Percentiles rank a stretch among this genome's conserved stretches.
Conservation (phyloP, 2,113 vertebrate genomes). For the Brachyistius frenatus region DNA sequence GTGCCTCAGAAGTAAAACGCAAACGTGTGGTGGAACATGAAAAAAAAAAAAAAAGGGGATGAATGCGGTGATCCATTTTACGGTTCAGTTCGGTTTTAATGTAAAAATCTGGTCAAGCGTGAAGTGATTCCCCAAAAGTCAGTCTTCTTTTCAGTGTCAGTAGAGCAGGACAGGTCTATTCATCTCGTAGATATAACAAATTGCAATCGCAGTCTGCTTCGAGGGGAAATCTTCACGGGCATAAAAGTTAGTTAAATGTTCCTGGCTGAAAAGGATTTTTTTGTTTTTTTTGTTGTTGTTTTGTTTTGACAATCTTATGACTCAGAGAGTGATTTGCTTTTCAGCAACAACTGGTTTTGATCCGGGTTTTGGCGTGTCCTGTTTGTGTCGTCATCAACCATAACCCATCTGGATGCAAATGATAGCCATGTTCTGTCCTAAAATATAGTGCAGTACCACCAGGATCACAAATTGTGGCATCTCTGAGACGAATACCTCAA, state of each 20-base stretch:
- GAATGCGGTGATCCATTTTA: slow-evolving; percentile 41
- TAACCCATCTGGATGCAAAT: no score
- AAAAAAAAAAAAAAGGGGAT: slow-evolving; percentile 32
- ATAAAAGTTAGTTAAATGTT: not conserved
- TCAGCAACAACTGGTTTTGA: not conserved
- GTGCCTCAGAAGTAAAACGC: slow-evolving; percentile 25
- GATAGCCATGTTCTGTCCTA: no score
- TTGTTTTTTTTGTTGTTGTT: not conserved
- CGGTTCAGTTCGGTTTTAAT: slow-evolving; percentile 39
- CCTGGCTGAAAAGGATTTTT: not conserved
- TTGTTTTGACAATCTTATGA: not conserved
- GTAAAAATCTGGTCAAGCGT: slow-evolving; percentile 34
- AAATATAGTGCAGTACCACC: no score
- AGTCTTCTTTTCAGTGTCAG: slow-evolving; percentile 15
- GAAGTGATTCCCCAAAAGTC: not conserved
- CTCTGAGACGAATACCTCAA: no score
- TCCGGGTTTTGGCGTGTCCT: no score
- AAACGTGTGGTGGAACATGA: slow-evolving; percentile 18
- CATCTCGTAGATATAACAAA: slow-evolving; percentile 17
- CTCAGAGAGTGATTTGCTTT: not conserved
- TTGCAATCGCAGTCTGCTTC: not conserved
- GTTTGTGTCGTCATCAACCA: no score
- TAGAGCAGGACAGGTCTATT: slow-evolving; percentile 3
- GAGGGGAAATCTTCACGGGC: not conserved
- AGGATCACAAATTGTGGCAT: no score